phyloP scores from a whole-genome alignment of 2,113 vertebrate genomes.

The Nothoprocta perdicaria region DNA sequence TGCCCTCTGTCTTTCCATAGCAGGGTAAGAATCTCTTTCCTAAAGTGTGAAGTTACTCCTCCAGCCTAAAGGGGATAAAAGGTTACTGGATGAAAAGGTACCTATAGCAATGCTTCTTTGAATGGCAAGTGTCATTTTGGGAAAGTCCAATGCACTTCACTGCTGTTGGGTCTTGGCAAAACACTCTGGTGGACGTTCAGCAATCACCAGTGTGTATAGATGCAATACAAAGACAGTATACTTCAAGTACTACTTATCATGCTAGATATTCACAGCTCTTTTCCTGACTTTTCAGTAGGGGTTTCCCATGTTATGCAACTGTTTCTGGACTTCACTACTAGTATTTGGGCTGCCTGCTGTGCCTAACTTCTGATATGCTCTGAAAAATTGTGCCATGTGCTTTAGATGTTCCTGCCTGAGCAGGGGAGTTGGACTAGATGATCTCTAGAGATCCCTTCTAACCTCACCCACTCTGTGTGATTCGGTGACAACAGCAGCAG shows the following conservation, averaged over 20 bases:
- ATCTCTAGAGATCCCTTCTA: too few species aligned
- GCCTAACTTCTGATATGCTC: neutral
- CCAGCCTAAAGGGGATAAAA: neutral
- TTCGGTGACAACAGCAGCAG: neutral
- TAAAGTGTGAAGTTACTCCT: neutral
- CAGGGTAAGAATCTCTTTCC: neutral
- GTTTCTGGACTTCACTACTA: neutral
- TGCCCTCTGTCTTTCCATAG: neutral
- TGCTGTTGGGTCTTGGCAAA: conserved; percentile 2
- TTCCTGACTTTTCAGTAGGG: conserved; percentile 13
- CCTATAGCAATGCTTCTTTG: neutral
- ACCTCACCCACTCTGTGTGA: too few species aligned
- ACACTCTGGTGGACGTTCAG: neutral
- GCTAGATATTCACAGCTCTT: conserved; percentile 36
- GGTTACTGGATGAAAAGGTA: neutral
- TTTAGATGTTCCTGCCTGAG: too few species aligned
- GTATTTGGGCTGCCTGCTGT: neutral
- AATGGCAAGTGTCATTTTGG: neutral
- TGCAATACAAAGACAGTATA: neutral
- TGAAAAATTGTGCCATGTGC: neutral
- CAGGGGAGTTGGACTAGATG: too few species aligned
- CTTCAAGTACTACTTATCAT: neutral
- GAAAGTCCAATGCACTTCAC: neutral
- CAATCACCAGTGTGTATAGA: neutral
- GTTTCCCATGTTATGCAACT: neutral